These are phyloP conservation scores for Ageneiosus marmoratus DNA, from an alignment of 2,113 vertebrate species.

Conservation along the genomic window DNA sequence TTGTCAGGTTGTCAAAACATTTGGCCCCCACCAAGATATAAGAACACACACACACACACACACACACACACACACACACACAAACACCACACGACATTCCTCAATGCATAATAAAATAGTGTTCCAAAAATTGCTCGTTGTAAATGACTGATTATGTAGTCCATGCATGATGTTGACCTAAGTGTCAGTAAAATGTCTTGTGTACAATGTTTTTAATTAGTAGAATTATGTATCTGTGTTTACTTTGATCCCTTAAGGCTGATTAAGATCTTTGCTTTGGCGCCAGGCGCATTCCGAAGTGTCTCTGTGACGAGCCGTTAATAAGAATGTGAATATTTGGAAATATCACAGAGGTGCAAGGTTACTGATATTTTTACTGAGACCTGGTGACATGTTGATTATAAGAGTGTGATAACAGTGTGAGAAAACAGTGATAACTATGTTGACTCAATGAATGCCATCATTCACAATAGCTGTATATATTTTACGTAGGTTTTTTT, in stretches of 20 bases:
- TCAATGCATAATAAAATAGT: conserved; percentile 13
- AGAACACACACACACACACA: conserved; percentile 4
- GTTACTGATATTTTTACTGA: conserved; percentile 60
- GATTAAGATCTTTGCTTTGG: conserved; percentile 64
- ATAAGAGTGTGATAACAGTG: not conserved
- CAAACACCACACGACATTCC: not conserved
- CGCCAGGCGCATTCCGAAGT: conserved; percentile 62
- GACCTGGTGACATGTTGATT: conserved; percentile 58
- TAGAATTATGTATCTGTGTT: conserved; percentile 53
- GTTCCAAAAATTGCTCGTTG: not conserved
- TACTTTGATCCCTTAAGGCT: conserved; percentile 63
- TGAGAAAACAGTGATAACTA: too few relatives aligned
- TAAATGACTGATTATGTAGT: conserved; percentile 4
- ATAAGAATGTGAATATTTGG: conserved; percentile 70
- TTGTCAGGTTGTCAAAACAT: not conserved
- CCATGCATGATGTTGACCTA: conserved; percentile 3
- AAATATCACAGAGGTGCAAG: conserved; percentile 65
- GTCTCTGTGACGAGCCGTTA: conserved; percentile 53
- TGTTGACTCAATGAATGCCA: not conserved
- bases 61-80: not conserved
- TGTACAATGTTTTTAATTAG: conserved; percentile 50
- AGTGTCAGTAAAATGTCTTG: conserved; percentile 48
- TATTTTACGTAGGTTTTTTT: too few relatives aligned
- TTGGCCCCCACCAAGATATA: not conserved
- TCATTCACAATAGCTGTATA: not conserved